These are phyloP conservation scores for Gorsachius magnificus DNA, from an alignment of 2,797 vertebrate species.

Conservation along the genomic window DNA sequence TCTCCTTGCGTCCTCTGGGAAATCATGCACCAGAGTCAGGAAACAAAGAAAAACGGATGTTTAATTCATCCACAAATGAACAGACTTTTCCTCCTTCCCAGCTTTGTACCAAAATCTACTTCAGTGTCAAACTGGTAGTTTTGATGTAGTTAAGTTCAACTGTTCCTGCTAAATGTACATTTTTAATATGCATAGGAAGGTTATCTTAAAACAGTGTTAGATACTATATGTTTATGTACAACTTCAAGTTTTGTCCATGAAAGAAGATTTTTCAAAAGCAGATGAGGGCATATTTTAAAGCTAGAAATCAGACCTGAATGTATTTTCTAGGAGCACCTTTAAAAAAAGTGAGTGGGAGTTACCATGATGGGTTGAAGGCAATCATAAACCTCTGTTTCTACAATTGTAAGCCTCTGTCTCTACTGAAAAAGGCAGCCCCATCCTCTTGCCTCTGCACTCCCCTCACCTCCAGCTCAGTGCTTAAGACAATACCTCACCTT, in stretches of 20 bases:
- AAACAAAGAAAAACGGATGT: slow-evolving; percentile 11
- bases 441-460: background rate
- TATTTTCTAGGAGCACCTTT: background rate
- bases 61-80: slow-evolving; percentile 19
- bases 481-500: background rate
- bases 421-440: background rate
- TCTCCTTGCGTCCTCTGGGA: background rate
- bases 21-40: background rate
- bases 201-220: background rate
- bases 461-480: background rate
- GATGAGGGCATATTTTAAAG: background rate
- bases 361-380: accelerated
- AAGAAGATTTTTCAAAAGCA: background rate
- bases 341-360: background rate
- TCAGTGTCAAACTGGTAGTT: background rate
- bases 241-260: background rate
- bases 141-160: background rate
- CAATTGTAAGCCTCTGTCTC: background rate
- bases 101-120: background rate
- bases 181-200: background rate
- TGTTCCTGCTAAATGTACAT: background rate
- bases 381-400: background rate
- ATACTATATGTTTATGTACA: background rate
- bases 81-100: background rate
- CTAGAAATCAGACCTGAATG: background rate